Base-by-base conservation (phyloP, 2,888 invertebrate genomes). In the Alsophila aescularia region DNA sequence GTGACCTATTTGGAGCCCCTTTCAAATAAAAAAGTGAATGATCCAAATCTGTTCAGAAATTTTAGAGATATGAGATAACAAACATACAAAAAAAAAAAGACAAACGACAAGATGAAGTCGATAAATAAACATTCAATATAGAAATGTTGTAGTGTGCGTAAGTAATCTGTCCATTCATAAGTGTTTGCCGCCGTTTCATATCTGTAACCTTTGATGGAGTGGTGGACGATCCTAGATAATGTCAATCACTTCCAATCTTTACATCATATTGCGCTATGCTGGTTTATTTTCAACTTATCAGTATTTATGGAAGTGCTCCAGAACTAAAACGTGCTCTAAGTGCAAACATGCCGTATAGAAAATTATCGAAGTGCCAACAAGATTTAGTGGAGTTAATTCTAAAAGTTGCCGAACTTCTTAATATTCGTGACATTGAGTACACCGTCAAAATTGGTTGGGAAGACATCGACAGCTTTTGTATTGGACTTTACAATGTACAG, bases 341-440 rank as follows among this genome's bases (percentile, higher is more conserved):
- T 47, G 8, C 16, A 39, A 49, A 55, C 15, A 87, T 87, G 84
- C 81, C 80, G n/a, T 60, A 56, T 40, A 75, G 82, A 58, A 87
- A 83, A 71, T 67, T 83, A 60, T 86, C 87, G 32, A 72, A 71
- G 41, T 75, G 76, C 37, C 73, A 79, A 24, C 69, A 71, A 57
- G 83, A 83, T 52, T 67, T 87, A 34, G 60, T 78, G 18, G 73
- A 72, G 16, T 73, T 87, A 52, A 80, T 87, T 54, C 59, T 73
- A 53, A 75, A 78, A 75, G 69, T 79, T 37, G 78, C 83, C 1
- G 65, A 79, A 50, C 58, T 71, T 39, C 69, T 72, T 32, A 62
- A 75, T 45, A 64, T 85, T 29, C 58, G 68, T 50, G 52, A 81
- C 24, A 69, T 73, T 12, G 63, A 80, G 15, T 82, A 74, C 57